A percentile compares a stretch with the other conserved stretches of the same genome.
Conservation (phyloP, 2,888 invertebrate genomes). For the Lapara coniferarum region DNA sequence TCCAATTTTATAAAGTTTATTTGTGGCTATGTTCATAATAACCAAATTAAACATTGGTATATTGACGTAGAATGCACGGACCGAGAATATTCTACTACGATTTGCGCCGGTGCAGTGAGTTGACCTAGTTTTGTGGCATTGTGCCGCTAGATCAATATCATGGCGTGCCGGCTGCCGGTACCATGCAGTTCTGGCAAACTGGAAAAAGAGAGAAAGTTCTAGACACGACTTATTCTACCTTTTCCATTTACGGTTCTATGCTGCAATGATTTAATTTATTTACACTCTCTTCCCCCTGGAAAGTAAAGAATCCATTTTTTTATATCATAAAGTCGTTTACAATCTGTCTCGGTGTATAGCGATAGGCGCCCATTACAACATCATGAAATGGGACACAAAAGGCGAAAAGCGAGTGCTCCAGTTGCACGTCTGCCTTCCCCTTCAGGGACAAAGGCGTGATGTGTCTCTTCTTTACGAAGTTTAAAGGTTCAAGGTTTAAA, state of each 20-base stretch:
- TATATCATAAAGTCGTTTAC: too few relatives aligned
- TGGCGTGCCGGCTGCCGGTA: background rate
- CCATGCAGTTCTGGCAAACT: background rate
- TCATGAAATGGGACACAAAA: too few relatives aligned
- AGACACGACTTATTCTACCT: background rate
- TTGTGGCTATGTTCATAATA: background rate
- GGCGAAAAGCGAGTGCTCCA: too few relatives aligned
- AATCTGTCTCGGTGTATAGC: too few relatives aligned
- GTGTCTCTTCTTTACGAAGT: too few relatives aligned
- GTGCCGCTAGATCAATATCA: conserved; percentile 10
- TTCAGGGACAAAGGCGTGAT: too few relatives aligned
- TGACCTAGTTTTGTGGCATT: conserved; percentile 11
- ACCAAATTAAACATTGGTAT: conserved; percentile 3
- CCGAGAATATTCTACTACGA: background rate
- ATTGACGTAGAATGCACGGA: conserved; percentile 9
- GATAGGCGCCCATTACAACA: too few relatives aligned
- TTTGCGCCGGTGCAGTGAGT: conserved; percentile 6
- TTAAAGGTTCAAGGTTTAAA: too few relatives aligned
- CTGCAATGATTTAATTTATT: background rate
- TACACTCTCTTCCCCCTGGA: too few relatives aligned
- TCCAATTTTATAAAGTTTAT: background rate
- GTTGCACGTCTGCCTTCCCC: too few relatives aligned
- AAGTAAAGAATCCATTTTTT: too few relatives aligned
- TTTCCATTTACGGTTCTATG: background rate
- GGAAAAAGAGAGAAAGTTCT: background rate